These are phyloP conservation scores for Malurus leucopterus DNA, from an alignment of 2,797 vertebrate species.

Conservation along the genomic window DNA sequence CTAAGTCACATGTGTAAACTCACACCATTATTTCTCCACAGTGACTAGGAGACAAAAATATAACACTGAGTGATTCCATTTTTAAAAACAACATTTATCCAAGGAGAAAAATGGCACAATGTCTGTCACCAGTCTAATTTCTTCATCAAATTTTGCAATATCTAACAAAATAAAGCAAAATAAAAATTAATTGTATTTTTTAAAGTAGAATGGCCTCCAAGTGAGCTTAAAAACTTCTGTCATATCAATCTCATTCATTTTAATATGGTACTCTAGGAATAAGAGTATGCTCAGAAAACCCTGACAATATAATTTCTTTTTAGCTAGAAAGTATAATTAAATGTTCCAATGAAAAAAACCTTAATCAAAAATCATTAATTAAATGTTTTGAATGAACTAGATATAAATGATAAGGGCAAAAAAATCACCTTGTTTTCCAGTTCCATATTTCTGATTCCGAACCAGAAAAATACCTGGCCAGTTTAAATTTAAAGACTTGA, in stretches of 20 bases:
- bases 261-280: not conserved
- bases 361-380: not conserved
- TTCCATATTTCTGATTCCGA: not conserved
- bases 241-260: not conserved
- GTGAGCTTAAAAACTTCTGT: not conserved
- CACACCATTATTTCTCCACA: not conserved
- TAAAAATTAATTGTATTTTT: not conserved
- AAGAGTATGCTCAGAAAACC: not conserved
- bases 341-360: not conserved
- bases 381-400: not conserved
- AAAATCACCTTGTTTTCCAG: accelerated
- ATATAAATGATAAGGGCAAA: not conserved
- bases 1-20: not conserved
- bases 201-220: not conserved
- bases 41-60: not conserved
- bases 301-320: not conserved
- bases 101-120: not conserved
- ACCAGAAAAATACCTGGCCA: not conserved
- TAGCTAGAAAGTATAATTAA: not conserved
- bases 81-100: not conserved
- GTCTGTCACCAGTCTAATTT: not conserved
- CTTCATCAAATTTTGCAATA: not conserved
- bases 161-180: not conserved
- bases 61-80: not conserved
- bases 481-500: not conserved